Evolutionary conservation across 2,797 vertebrate species (phyloP), one percentile per base, ranked within the genome.

Genomic region (Nothura maculosa): DNA sequence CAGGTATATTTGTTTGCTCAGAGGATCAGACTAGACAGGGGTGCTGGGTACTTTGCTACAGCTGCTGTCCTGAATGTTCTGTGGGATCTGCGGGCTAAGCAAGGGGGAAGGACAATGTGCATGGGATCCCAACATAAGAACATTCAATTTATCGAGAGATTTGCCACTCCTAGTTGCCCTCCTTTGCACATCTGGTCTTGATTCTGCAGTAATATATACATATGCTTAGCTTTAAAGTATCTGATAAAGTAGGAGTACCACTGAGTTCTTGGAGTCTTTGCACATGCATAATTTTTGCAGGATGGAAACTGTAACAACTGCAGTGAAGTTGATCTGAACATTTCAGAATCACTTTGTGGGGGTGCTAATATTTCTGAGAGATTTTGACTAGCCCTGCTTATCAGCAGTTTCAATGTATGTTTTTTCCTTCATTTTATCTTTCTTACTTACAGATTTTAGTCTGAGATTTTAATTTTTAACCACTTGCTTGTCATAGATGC

Each of bases 1-100:
- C 15, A 9, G 67, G 7, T 20, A 6, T 32, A 7, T 14, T 30
- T 85, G 16, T 94, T 40, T 94, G 78, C 43, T 93, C 64, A 47
- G 66, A 94, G 98, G 98, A 91, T 98, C 5, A 98, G 98, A 18
- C 98, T 98, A 69, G 98, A 98, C 95, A 98, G 99, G 92, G 98
- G 98, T 18, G 98, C 98, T 81, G 98, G 98, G 70, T 98, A 98
- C 25, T 87, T 99, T 92, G 98, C 98, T 10, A 96, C 94, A 0
- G 97, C 98, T 18, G 98, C 98, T 1, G 66, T 98, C 45, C 97
- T 99, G 63, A 98, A 98, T 22, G 98, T 97, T 4, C 94, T 98
- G 74, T 99, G 99, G 98, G 98, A 99, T 92, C 97, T 99, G 75
- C 98, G 98, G 98, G 98, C 98, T 20, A 98, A 98, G 85, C 68